phyloP scores from a whole-genome alignment of 2,888 invertebrate species.

The Andrena haemorrhoa region DNA sequence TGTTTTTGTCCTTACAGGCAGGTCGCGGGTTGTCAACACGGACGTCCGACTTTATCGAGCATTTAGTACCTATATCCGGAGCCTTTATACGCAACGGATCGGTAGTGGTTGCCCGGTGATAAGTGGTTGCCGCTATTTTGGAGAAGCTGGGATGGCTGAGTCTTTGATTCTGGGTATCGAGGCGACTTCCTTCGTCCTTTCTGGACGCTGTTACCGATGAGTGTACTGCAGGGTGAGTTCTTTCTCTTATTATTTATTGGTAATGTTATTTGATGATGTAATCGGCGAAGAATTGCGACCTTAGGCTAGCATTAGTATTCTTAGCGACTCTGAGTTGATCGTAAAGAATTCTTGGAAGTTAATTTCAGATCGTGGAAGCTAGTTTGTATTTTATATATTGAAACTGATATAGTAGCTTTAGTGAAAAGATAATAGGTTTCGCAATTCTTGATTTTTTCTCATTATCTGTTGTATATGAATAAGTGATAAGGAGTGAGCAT shows the following conservation, averaged over 20 bases:
- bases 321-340: no score
- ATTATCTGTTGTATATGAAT: no score
- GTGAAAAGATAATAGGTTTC: no score
- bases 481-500: no score
- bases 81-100: background rate
- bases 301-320: no score
- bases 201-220: background rate
- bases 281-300: no score
- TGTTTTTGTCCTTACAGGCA: background rate
- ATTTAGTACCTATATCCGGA: background rate
- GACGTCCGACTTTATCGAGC: background rate
- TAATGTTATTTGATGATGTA: no score
- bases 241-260: background rate
- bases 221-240: background rate
- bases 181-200: background rate
- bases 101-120: background rate
- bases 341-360: no score
- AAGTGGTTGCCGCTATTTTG: background rate
- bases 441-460: no score
- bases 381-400: background rate
- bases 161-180: background rate
- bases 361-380: background rate
- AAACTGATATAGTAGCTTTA: no score
- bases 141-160: background rate
- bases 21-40: background rate